Evolutionary conservation across 2,888 invertebrate genomes (phyloP).

Genomic region (Drosophila rellima): DNA sequence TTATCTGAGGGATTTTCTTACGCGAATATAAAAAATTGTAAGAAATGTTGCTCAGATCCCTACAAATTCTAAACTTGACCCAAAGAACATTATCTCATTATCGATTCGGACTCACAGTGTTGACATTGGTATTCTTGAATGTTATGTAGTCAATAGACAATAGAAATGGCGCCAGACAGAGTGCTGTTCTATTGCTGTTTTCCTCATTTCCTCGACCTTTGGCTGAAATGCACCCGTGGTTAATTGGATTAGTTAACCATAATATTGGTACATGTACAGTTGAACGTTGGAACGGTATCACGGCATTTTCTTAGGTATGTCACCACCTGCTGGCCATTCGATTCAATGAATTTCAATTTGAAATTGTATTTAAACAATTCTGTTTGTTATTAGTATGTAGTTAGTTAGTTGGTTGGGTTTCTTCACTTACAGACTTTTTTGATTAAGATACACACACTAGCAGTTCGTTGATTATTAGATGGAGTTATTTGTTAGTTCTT

Average conservation of each 20-base stretch:
- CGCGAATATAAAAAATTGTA: neutral
- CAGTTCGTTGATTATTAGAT: conserved; percentile 42
- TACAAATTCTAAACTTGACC: conserved; percentile 2
- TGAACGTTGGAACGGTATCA: conserved; percentile 34
- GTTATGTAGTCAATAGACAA: conserved; percentile 45
- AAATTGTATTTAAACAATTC: conserved; percentile 10
- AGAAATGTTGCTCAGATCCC: neutral
- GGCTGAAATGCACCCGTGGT: conserved; percentile 25
- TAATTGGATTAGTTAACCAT: conserved; percentile 72
- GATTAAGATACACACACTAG: conserved; percentile 83
- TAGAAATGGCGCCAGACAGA: conserved; percentile 62
- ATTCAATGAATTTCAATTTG: conserved; percentile 65
- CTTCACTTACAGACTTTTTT: conserved; percentile 78
- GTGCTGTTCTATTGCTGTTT: conserved; percentile 27
- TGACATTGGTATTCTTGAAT: conserved; percentile 73
- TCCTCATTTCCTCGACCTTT: conserved; percentile 65
- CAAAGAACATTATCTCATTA: conserved; percentile 30
- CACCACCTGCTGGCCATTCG: conserved; percentile 71
- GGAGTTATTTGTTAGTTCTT: conserved; percentile 42
- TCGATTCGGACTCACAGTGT: conserved; percentile 43
- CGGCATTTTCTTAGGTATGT: conserved; percentile 49
- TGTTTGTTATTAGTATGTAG: conserved; percentile 21
- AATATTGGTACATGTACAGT: conserved; percentile 33
- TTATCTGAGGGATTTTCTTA: neutral
- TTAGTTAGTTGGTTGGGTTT: conserved; percentile 40